Evolutionary conservation across 2,113 vertebrate species (phyloP), one percentile per base, ranked within the genome.

Genomic region (Equus quagga): DNA sequence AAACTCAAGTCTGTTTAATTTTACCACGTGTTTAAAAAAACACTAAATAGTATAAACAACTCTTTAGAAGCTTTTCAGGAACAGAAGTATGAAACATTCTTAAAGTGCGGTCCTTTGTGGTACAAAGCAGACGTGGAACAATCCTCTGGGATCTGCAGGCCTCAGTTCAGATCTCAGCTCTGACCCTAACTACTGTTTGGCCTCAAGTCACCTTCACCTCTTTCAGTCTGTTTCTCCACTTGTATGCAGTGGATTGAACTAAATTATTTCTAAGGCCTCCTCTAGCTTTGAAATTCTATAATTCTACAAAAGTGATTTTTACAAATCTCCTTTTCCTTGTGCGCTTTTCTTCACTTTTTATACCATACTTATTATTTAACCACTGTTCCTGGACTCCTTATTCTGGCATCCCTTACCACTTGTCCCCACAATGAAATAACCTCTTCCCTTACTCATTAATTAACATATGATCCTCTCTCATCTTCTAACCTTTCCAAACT

Each of bases 391-490:
- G 58, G n/a, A 21, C 31, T 91, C 86, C 28, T 88, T 75, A 33
- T 80, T 26, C n/a, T 49, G 33, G 12, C 51, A 85, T 69, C 80
- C 89, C 58, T 93, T 86, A 75, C 17, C 51, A 87, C 75, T 90
- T 86, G 49, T 62, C 44, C 60, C 67, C 21, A 76, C 3, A 75
- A 2, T 82, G 51, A 81, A 81, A 86, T 73, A 93, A 95, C n/a
- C 4, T 73, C 64, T 5, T 75, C 69, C 28, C 15, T 89, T 90
- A 91, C 76, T 95, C 28, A 93, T 76, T 89, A 82, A 91, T 82
- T 56, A 73, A 80, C n/a, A 69, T 33, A 91, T 49, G 44, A 87
- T 62, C 26, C 33, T 69, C 72, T 94, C 33, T 93, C 60, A 81
- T 93, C 41, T 81, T 86, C 51, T 81, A 76, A 87, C 10, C 23